Conservation (phyloP, 2,888 invertebrate genomes). For the Cantharis rustica region DNA sequence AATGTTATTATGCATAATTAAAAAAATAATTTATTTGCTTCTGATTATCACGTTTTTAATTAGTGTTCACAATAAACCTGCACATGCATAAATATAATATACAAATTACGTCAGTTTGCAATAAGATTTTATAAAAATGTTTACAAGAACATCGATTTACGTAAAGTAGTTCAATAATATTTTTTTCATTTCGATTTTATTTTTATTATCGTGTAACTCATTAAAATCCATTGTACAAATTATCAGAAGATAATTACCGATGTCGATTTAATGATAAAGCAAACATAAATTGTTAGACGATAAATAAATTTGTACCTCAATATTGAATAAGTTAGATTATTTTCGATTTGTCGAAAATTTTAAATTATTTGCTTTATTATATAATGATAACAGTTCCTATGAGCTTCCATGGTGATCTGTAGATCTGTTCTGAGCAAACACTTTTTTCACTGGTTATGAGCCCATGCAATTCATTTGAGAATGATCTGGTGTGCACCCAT, state of each 20-base stretch:
- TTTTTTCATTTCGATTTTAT: neutral
- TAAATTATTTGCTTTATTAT: neutral
- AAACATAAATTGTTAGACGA: neutral
- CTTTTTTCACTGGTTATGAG: no score
- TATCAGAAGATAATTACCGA: neutral
- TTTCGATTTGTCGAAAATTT: neutral
- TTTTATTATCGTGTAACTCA: neutral
- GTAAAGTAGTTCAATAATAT: neutral
- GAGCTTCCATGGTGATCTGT: neutral
- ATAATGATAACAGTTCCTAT: neutral
- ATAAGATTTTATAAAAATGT: neutral
- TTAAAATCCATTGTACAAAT: neutral
- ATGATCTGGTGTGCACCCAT: no score
- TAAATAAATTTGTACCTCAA: neutral
- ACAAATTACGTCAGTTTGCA: neutral
- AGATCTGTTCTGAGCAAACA: no score
- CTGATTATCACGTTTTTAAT: neutral
- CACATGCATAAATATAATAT: neutral
- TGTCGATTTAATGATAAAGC: neutral
- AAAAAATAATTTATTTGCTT: neutral
- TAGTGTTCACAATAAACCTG: neutral
- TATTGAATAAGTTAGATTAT: neutral
- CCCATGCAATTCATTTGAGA: no score
- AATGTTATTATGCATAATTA: neutral
- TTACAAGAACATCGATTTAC: neutral